phyloP scores from a whole-genome alignment of 2,113 vertebrate species.

The Sander lucioperca region DNA sequence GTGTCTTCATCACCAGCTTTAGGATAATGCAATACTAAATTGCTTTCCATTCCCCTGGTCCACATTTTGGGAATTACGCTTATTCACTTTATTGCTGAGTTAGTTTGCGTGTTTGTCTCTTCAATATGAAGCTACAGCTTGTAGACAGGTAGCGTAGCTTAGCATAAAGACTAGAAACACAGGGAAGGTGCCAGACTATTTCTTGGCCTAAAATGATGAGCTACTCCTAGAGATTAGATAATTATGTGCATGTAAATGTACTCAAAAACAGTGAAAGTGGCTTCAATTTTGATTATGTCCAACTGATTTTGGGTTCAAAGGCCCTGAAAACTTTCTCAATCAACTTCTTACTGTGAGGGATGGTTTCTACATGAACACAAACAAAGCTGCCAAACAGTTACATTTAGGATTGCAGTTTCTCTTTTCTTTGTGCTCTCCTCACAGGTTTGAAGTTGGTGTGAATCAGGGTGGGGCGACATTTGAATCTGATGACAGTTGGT shows the following conservation, averaged over 20 bases:
- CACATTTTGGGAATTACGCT: too few species aligned
- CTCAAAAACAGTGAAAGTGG: background rate
- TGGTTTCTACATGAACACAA: background rate
- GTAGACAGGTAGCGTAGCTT: background rate
- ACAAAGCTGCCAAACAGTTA: background rate
- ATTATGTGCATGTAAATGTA: constrained; percentile 15
- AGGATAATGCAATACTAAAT: background rate
- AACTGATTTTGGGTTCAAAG: background rate
- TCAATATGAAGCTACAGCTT: background rate
- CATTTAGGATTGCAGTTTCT: background rate
- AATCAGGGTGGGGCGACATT: too few species aligned
- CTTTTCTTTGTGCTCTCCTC: background rate
- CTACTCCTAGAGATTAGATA: background rate
- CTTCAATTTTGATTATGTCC: background rate
- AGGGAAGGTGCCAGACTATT: too few species aligned
- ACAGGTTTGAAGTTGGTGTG: background rate
- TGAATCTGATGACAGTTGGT: background rate
- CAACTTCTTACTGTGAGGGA: background rate
- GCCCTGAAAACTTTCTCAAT: background rate
- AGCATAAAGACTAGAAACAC: background rate
- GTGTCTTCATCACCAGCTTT: background rate
- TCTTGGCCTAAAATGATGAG: background rate
- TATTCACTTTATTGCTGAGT: too few species aligned
- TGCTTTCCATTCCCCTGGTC: too few species aligned
- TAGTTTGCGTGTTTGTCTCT: too few species aligned